Evolutionary conservation across 92 coral and sea anemone species (phyloP).

Genomic region (Parazoanthus darwini): DNA sequence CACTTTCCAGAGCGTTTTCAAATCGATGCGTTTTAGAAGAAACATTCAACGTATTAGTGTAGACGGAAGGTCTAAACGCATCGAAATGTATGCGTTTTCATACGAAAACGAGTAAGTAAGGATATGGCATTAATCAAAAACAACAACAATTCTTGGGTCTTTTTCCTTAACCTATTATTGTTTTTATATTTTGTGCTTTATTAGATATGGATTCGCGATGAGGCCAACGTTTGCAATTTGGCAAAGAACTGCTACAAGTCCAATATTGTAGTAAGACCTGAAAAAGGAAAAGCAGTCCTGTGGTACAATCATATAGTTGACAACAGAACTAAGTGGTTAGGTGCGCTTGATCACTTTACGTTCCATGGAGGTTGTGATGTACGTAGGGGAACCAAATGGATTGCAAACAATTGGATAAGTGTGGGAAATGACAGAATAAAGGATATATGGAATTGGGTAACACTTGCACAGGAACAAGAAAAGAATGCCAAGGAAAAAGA

Average conservation of each 20-base stretch:
- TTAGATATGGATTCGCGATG: slow-evolving; percentile 85
- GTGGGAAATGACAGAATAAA: slow-evolving; percentile 73
- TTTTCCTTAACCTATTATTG: neutral
- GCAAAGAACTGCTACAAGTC: slow-evolving; percentile 90
- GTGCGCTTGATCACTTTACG: slow-evolving; percentile 73
- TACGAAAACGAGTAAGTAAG: no score
- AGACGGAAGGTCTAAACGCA: no score
- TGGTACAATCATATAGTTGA: slow-evolving; percentile 94
- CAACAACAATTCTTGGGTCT: no score
- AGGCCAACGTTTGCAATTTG: slow-evolving; percentile 79
- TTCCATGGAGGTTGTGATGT: slow-evolving; percentile 97
- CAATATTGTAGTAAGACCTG: slow-evolving; percentile 87
- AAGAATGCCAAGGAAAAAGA: neutral
- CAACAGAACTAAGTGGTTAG: slow-evolving; percentile 80
- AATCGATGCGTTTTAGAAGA: no score
- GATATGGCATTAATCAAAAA: no score
- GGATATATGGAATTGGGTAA: slow-evolving; percentile 86
- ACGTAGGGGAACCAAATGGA: slow-evolving; percentile 87
- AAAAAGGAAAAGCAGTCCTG: slow-evolving; percentile 88
- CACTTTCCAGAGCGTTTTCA: no score
- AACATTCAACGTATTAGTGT: no score
- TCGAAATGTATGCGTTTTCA: no score
- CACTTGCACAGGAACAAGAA: slow-evolving; percentile 60
- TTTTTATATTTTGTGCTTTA: neutral
- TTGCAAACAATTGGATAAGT: slow-evolving; percentile 94